Conservation (phyloP, 2,797 vertebrate genomes). For the Enoplosus armatus region DNA sequence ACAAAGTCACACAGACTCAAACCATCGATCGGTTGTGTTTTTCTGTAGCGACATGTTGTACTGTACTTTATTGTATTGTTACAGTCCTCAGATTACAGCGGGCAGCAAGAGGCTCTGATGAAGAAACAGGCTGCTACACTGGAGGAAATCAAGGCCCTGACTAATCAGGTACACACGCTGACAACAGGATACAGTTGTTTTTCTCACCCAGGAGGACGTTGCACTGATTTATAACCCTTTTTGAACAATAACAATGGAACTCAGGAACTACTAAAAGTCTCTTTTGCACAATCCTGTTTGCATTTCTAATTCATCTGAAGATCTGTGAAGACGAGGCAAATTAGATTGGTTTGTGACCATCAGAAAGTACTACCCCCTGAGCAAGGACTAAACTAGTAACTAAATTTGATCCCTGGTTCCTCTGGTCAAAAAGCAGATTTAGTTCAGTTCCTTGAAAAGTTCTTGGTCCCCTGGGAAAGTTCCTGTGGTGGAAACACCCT, state of each 20-base stretch:
- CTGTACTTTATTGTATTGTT: conserved; percentile 50
- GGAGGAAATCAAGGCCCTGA: conserved; percentile 88
- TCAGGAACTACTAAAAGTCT: background rate
- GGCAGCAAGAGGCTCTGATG: conserved; percentile 89
- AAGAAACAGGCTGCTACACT: conserved; percentile 91
- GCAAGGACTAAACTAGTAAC: background rate
- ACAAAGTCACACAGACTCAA: conserved; percentile 16
- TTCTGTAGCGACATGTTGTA: conserved; percentile 29
- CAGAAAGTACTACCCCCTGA: background rate
- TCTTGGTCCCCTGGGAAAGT: background rate
- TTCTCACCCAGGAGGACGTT: background rate
- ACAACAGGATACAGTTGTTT: conserved; percentile 14
- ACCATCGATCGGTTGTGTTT: conserved; percentile 57
- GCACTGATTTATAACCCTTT: background rate
- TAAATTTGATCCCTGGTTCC: background rate
- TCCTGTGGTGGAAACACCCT: background rate
- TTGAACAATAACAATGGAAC: background rate
- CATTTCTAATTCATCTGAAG: background rate
- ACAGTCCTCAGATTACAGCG: conserved; percentile 86
- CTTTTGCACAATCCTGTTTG: background rate
- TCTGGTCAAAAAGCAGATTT: background rate
- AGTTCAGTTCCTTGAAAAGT: background rate
- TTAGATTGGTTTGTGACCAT: background rate
- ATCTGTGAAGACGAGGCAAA: background rate
- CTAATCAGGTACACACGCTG: conserved; percentile 85